Evolutionary conservation across 1,140 invertebrate species (phyloP), one percentile per base, ranked within the genome.

Genomic region (Zophobas morio): DNA sequence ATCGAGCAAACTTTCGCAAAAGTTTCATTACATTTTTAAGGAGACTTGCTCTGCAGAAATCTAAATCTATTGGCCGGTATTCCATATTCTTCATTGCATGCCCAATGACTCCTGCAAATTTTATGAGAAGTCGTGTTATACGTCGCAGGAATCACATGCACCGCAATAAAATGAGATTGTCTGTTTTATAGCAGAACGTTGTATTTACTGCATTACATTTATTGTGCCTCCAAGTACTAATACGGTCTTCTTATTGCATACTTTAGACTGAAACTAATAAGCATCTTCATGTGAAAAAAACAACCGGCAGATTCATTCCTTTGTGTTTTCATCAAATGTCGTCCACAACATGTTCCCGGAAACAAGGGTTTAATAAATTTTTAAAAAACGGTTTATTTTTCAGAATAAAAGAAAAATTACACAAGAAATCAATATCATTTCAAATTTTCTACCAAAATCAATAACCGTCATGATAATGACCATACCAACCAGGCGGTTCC

Each of bases 131-230:
- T 51, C 49, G 2, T 51, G n/a, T 51, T 4, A 8, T 6, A 63
- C 36, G 35, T 63, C 57, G 35, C 57, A 20, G 57, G 4, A 63
- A 66, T 66, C 60, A 40, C n/a, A 57, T 66, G 60, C 60, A 66
- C 60, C 39, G 60, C 60, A 66, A 66, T 66, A 66, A 66, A 66
- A 40, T 42, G 60, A 66, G 60, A 66, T 66, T 66, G 60, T 66
- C 60, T 40, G 37, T 4, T 66, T 66, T 66, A 66, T 66, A 33
- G 39, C 56, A 60, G 35, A 8, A 36, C 6, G 35, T 63, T 63
- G 36, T 63, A 63, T 63, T 63, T 63, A 63, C 60, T 66, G 60
- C 60, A 66, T 42, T 42, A 42, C 40, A 66, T 66, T 66, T 42
- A 42, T 42, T 66, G 60, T 39, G 39, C 60, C 60, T 39, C 60